Percentiles rank a stretch among this genome's conserved stretches.
Evolutionary conservation across 2,113 vertebrate species (phyloP).

Genomic region (Zosterops borbonicus): DNA sequence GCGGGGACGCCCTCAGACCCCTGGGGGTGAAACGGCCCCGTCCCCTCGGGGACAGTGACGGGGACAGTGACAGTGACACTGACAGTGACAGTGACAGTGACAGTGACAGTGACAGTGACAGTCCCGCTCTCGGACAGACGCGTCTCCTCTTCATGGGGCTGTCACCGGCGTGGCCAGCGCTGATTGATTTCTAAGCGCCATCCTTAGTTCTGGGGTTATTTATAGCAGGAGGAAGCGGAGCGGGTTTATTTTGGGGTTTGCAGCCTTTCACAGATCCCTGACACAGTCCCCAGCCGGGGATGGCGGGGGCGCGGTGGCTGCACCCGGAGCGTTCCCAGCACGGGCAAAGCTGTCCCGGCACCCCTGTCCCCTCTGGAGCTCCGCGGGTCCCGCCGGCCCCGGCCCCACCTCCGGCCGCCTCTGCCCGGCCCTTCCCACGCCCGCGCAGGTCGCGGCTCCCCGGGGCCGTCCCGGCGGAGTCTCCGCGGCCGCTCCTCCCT

Average conservation of each 20-base stretch:
- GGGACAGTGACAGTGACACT: not conserved
- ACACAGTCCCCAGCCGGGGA: not conserved
- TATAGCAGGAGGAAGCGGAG: slow-evolving; percentile 1
- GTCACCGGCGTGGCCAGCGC: not conserved
- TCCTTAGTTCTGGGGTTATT: not conserved
- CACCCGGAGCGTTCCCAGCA: not conserved
- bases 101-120: not conserved
- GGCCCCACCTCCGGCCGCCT: not conserved
- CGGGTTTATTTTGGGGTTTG: not conserved
- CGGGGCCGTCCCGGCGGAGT: not conserved
- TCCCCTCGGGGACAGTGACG: not conserved
- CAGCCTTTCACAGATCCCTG: not conserved
- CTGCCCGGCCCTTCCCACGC: not conserved
- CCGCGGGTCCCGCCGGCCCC: not conserved
- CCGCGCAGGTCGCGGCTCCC: not conserved
- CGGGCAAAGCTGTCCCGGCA: not conserved
- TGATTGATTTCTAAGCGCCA: not conserved
- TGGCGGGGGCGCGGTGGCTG: not conserved
- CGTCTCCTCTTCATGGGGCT: not conserved
- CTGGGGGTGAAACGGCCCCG: fast-evolving
- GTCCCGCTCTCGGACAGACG: not conserved
- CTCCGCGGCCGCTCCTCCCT: not conserved
- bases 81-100: not conserved
- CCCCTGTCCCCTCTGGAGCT: not conserved
- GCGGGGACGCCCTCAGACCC: no score